Base-by-base conservation (phyloP, 2,888 invertebrate species). In the Phrixothrix hirtus region DNA sequence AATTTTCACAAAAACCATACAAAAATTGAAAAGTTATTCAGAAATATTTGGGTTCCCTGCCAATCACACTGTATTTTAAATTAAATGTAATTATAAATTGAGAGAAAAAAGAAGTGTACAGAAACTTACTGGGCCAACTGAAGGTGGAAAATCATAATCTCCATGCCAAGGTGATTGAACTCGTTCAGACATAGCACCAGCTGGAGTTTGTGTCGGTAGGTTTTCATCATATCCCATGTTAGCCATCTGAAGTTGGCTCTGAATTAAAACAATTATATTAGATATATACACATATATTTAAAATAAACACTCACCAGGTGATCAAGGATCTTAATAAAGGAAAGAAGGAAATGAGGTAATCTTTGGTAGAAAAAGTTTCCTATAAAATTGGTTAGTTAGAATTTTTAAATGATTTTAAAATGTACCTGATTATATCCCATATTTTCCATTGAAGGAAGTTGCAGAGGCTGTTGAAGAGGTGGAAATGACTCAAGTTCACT, bases 131-230 rank as follows among this genome's bases (percentile, higher is more conserved):
- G 87, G 88, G 70, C 88, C 91, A 59, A 87, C 89, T 43, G 90
- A 88, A 47, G 86, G 85, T 31, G 92, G 90, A 66, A 89, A 84
- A 69, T 92, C 92, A 70, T 89, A 89, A 69, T 90, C 90, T 66
- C 87, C 88, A 57, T 83, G 81, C 84, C 84, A 85, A 2, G 85
- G 85, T 3, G 83, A 84, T 1, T 81, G 80, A 1, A 75, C 72
- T 58, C 81, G 76, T 65, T 83, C 83, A 0, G 83, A 83, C 70
- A 81, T 77, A 10, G 69, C 72, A 10, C 79, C 80, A 26, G 80
- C 80, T 16, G 84, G 77, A 70, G 86, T 83, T 73, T 85, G 78
- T 63, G 84, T 71, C 62, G 84, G 74, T 72, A 83, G 73, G 72
- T 84, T 76, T 75, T 80, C 86, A 64, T 89, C 89, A 70, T 88